Evolutionary conservation across 1,140 invertebrate genomes (phyloP), one percentile per base, ranked within the genome.

Genomic region (Euglossa dilemma): DNA sequence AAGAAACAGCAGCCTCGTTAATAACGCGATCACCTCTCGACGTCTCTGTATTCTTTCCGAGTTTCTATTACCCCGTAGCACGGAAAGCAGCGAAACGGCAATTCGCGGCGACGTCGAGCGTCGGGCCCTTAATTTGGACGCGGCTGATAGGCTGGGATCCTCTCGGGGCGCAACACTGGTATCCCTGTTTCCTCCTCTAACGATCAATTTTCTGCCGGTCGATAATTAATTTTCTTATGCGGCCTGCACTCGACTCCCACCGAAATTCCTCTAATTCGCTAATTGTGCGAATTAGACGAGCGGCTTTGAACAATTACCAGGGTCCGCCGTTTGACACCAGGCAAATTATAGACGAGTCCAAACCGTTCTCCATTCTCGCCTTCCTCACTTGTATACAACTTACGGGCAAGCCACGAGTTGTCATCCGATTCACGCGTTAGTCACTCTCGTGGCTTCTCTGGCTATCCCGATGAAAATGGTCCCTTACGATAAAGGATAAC

Each of bases 141-240:
- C 36, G 36, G 4, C 36, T 36, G 1, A 36, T 4, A 4, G 36
- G 23, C 20, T 2, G 25, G 12, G 25, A 25, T n/a, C n/a, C n/a
- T 12, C 25, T 59, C 12, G 5, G 25, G n/a, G n/a, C n/a, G n/a
- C 8, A 45, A 45, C 3, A 63, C n/a, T 25, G 18, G 59, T n/a
- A 36, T 52, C 20, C 45, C 47, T 36, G 59, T 76, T 25, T 47
- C 59, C 45, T 14, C 23, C 12, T 23, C 54, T 12, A 72, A 73
- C 50, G 36, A 72, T 56, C 70, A 47, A 66, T 73, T 47, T 59
- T 76, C 72, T 18, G 52, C 9, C 16, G 25, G 25, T 12, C 54
- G 52, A 81, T 81, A 67, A 81, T 81, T 81, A 81, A 75, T 76
- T 63, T 67, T 67, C 61, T 81, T 81, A 81, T 16, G 20, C 36